Evolutionary conservation across 53 echinoderm and acorn worm genomes (phyloP).

Genomic region (Arbacia lixula): DNA sequence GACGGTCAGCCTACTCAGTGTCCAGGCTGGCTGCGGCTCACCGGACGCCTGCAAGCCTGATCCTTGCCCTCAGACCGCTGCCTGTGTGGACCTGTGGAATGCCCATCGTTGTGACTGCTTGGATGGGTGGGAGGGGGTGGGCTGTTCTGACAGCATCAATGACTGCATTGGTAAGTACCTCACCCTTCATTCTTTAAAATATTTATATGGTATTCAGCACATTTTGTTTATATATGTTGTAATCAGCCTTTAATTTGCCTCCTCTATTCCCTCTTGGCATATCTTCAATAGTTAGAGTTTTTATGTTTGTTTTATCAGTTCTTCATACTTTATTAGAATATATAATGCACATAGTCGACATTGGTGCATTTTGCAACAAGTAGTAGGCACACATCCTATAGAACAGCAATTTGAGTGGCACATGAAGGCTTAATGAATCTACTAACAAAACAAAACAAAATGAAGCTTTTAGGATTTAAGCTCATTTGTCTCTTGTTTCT

Average conservation of each 20-base stretch:
- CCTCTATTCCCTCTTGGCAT: background rate
- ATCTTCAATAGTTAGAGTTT: background rate
- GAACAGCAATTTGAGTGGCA: no score
- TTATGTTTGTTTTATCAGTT: background rate
- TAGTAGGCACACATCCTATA: no score
- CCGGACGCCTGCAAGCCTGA: conserved; percentile 77
- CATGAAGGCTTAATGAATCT: no score
- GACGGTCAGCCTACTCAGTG: conserved; percentile 63
- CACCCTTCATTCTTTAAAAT: no score
- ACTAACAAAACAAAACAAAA: no score
- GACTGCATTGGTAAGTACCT: conserved; percentile 96
- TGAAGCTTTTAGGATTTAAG: no score
- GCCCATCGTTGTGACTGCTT: conserved; percentile 70
- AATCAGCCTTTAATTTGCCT: no score
- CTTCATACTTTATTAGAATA: background rate
- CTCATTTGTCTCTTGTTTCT: background rate
- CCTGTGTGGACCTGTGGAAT: conserved; percentile 92
- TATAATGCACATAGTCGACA: no score
- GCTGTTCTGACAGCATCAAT: conserved; percentile 74
- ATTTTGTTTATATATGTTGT: no score
- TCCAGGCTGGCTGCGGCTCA: conserved; percentile 72
- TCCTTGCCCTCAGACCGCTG: conserved; percentile 81
- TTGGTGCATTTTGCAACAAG: no score
- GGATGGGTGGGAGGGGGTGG: conserved; percentile 87
- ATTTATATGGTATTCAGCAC: no score